Base-by-base conservation (phyloP, 2,888 invertebrate genomes). In the Norana najaformis region DNA sequence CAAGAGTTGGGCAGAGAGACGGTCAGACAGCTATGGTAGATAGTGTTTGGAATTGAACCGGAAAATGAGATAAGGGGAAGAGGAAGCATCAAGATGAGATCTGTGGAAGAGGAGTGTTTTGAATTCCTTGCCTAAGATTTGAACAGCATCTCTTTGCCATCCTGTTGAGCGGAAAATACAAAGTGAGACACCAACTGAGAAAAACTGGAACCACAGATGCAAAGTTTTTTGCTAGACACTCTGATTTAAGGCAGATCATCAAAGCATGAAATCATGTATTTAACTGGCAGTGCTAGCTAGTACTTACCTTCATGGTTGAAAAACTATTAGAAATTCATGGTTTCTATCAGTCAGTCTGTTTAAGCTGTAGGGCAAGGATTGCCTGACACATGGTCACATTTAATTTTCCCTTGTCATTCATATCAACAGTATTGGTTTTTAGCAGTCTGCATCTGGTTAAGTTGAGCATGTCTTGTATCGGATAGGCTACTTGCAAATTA, bases 401-500 rank as follows among this genome's bases (percentile, higher is more conserved):
- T 69, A 69, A 30, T 11, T 69, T n/a, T 69, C n/a, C 4, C 8
- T 69, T n/a, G 47, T 69, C 2, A 13, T 69, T 69, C 30, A 69
- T n/a, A 69, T 69, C 2, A 69, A 69, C 8, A 8, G 23, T 69
- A 5, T 69, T n/a, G n/a, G n/a, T 39, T 47, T 30, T 69, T n/a
- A n/a, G n/a, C 69, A 69, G 69, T n/a, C 13, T 30, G 69, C 69
- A n/a, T 69, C 0, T 0, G 69, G n/a, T 69, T 69, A 69, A 69
- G n/a, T 69, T n/a, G 69, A 69, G n/a, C 69, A 30, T 69, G 69
- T 69, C 69, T 69, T n/a, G 8, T 69, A 69, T 5, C 69, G n/a
- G n/a, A 69, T n/a, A 69, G 69, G n/a, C 69, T n/a, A n/a, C n/a
- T n/a, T 30, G 69, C 69, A 69, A 69, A 69, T 69, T 69, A 69